A percentile compares a stretch with the other conserved stretches of the same genome.
Conservation (phyloP, 1,140 invertebrate species). For the Hyles vespertilio region DNA sequence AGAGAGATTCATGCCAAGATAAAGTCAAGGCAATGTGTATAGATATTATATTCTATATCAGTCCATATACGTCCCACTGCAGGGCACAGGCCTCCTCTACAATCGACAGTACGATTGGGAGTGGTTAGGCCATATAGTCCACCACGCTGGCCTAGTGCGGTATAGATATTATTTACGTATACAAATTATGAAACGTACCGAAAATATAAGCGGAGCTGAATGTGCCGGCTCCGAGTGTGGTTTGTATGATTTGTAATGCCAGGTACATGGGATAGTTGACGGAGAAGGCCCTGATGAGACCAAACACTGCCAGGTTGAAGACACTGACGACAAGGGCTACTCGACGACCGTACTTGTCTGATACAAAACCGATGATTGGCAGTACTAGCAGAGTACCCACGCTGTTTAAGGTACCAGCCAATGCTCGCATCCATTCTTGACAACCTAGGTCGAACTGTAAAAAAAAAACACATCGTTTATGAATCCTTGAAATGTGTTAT, state of each 20-base stretch:
- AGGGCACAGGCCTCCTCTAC: too few relatives aligned
- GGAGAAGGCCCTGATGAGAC: slow-evolving; percentile 80
- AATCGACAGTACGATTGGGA: too few relatives aligned
- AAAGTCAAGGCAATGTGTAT: too few relatives aligned
- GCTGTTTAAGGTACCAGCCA: slow-evolving; percentile 48
- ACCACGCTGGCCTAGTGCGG: too few relatives aligned
- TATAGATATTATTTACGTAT: too few relatives aligned
- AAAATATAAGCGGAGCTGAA: slow-evolving; percentile 62
- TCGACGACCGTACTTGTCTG: slow-evolving; percentile 79
- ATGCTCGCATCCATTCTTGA: slow-evolving; percentile 39
- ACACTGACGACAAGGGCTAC: slow-evolving; percentile 78
- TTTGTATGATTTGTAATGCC: slow-evolving; percentile 79
- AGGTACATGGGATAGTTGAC: slow-evolving; percentile 80
- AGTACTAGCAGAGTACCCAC: slow-evolving; percentile 51
- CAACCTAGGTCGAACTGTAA: slow-evolving; percentile 53
- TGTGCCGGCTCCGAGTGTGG: slow-evolving; percentile 66
- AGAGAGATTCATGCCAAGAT: too few relatives aligned
- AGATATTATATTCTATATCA: too few relatives aligned
- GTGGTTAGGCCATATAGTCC: too few relatives aligned
- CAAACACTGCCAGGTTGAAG: slow-evolving; percentile 71
- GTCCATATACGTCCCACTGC: too few relatives aligned
- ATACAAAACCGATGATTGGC: slow-evolving; percentile 66
- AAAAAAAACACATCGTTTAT: neutral
- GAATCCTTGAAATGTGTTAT: too few relatives aligned
- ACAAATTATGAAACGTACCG: slow-evolving; percentile 31